Conservation (phyloP, 2,113 vertebrate species). For the Tachuris rubrigastra region DNA sequence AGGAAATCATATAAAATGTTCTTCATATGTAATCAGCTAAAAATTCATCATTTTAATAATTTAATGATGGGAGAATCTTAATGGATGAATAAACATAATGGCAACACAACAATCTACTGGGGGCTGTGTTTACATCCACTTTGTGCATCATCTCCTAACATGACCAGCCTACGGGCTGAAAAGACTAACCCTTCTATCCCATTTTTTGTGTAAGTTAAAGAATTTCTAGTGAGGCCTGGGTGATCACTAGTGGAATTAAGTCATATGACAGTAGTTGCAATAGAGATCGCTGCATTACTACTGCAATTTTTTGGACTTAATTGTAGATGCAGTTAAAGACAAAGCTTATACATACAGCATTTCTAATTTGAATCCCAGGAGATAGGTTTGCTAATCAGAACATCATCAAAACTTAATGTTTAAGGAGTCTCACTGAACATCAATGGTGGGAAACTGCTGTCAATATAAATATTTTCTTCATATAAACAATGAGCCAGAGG, state of each 20-base stretch:
- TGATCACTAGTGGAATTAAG: background rate
- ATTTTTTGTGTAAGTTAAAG: background rate
- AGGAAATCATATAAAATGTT: background rate
- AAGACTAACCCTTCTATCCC: background rate
- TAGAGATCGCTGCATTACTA: background rate
- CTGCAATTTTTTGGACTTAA: background rate
- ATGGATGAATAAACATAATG: background rate
- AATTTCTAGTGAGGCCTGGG: background rate
- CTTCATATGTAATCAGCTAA: background rate
- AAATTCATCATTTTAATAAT: background rate
- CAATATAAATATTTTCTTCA: background rate
- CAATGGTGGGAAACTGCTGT: background rate
- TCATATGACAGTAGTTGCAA: background rate
- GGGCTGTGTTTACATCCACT: background rate
- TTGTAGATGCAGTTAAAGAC: background rate
- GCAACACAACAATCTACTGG: background rate
- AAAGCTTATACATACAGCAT: background rate
- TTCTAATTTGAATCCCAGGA: background rate
- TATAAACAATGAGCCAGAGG: background rate
- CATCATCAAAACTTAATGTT: background rate
- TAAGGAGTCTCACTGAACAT: background rate
- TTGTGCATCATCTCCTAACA: background rate
- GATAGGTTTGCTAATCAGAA: background rate
- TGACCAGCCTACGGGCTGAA: background rate
- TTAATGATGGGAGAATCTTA: background rate